A percentile compares a stretch with the other conserved stretches of the same genome.
phyloP scores from a whole-genome alignment of 2,113 vertebrate genomes.

The Procavia capensis region DNA sequence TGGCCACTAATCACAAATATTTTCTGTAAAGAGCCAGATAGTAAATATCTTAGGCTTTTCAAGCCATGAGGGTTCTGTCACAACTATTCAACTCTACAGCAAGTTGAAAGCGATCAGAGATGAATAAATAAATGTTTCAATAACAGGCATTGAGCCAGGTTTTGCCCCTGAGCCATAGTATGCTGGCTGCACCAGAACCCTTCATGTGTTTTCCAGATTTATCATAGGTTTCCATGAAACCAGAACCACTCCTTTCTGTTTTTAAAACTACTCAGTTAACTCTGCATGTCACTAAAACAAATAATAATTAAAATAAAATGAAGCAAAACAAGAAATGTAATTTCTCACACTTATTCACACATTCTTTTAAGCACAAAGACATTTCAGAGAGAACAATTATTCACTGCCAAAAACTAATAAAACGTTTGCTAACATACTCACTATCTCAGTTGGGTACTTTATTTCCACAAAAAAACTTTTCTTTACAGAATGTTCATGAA shows the following conservation, averaged over 20 bases:
- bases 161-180: neutral
- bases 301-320: slow-evolving; percentile 30
- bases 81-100: neutral
- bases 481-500: slow-evolving; percentile 16
- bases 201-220: neutral
- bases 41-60: neutral
- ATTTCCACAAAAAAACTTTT: slow-evolving; percentile 20
- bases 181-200: neutral
- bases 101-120: neutral
- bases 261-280: neutral
- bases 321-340: slow-evolving; percentile 10
- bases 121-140: neutral
- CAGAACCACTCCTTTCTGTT: neutral
- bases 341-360: neutral
- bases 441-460: neutral
- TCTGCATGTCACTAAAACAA: neutral
- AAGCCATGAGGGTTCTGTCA: neutral
- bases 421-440: neutral
- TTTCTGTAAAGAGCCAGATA: neutral
- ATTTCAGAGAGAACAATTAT: neutral
- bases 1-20: neutral
- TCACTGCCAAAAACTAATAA: slow-evolving; percentile 10
- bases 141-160: neutral
- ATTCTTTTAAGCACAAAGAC: neutral
- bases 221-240: neutral